Conservation (phyloP, 2,113 vertebrate genomes). For the Thalassoma bifasciatum region DNA sequence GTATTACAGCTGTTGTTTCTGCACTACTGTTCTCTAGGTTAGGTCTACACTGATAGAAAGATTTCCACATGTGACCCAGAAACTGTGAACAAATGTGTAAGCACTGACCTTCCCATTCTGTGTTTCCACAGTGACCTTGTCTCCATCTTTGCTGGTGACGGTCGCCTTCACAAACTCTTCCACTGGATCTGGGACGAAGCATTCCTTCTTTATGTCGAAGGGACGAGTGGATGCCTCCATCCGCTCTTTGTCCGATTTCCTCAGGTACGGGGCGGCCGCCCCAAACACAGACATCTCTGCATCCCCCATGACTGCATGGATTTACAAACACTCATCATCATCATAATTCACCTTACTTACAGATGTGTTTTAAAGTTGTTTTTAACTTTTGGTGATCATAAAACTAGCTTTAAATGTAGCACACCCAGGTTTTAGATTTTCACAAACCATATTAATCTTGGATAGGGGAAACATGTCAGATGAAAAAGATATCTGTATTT, state of each 20-base stretch:
- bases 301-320: conserved; percentile 83
- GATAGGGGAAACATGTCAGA: conserved; percentile 44
- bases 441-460: neutral
- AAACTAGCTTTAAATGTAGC: too few relatives aligned
- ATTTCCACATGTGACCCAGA: neutral
- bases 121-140: conserved; percentile 87
- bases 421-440: neutral
- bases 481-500: conserved; percentile 31
- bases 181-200: conserved; percentile 85
- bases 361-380: neutral
- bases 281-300: conserved; percentile 86
- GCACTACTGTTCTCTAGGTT: neutral
- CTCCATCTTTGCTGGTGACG: conserved; percentile 83
- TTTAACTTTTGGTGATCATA: too few relatives aligned
- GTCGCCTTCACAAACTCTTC: conserved; percentile 88
- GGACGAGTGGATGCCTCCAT: conserved; percentile 87
- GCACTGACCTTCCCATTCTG: conserved; percentile 85
- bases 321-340: neutral
- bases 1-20: neutral
- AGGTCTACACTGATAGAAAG: neutral
- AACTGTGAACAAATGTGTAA: neutral
- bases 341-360: neutral
- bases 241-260: conserved; percentile 89
- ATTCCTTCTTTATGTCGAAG: conserved; percentile 90
- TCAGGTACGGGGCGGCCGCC: conserved; percentile 83